Base-by-base conservation (phyloP, 2,888 invertebrate species). In the Melanostoma scalare region DNA sequence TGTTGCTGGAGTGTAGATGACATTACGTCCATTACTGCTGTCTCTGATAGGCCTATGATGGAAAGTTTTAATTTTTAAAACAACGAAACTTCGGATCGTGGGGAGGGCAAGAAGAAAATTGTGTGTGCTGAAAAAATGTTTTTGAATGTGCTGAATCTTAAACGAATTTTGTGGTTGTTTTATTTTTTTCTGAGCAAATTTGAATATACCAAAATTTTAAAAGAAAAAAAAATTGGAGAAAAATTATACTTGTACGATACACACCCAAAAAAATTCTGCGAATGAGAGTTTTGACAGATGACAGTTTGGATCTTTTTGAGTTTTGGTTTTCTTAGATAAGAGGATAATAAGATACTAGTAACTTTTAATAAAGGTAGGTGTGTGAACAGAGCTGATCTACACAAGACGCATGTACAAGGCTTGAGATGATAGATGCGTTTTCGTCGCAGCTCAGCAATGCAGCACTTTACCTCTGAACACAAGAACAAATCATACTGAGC, bases 1-100 rank as follows among this genome's bases (percentile, higher is more conserved):
- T 98, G 98, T 93, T 98, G 98, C 92, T 98, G 98, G 89, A 98
- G 93, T 92, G 95, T 97, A 88, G 97, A 96, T 93, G 97, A 96
- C 95, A 96, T 96, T 95, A 96, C 96, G 94, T 96, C 96, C 96
- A 96, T 96, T 93, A 96, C 95, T 93, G 96, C 96, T 90, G 96
- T 96, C 92, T 96, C 95, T 92, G 96, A 96, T 92, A 96, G 95
- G 94, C 95, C 95, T 96, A 96, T 96, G 94, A 93, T 96, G 94
- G 89, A 87, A 89, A 89, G 87, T 86, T 86, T 87, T 69, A 71
- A 35, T 46, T 65, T 52, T 53, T 55, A 53, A 71, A 78, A 71
- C 79, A 58, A 20, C 20, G 20, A 20, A 74, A 84, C 76, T 81
- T 81, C 63, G 63, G 77, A 55, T 73, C 73, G 69, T 20, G 46